Evolutionary conservation across 2,888 invertebrate species (phyloP).

Genomic region (Ceratothoa steindachneri): DNA sequence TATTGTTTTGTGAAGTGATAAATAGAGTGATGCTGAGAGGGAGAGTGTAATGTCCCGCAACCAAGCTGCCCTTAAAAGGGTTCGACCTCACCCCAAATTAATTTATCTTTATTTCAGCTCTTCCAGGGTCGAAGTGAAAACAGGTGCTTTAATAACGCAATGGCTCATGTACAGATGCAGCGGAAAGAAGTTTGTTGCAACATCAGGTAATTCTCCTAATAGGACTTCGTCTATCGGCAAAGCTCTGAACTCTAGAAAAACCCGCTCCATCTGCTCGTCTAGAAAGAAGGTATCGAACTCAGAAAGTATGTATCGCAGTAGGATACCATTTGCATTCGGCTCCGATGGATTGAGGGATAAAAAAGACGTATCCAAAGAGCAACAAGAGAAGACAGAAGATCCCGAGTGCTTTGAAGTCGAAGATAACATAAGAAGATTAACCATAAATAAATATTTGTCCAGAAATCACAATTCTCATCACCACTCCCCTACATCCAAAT

Average conservation of each 20-base stretch:
- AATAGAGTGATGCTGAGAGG: no score
- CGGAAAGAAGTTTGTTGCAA: neutral
- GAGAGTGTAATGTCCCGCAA: no score
- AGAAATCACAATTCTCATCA: neutral
- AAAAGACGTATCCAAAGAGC: neutral
- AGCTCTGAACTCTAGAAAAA: neutral
- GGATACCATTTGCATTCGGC: neutral
- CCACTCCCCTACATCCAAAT: neutral
- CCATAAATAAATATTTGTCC: neutral
- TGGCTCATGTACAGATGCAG: conserved; percentile 25
- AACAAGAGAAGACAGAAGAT: neutral
- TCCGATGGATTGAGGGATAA: neutral
- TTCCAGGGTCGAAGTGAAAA: conserved; percentile 28
- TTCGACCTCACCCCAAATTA: no score
- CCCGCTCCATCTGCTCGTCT: neutral
- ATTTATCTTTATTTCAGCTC: conserved; percentile 24
- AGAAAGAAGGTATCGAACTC: neutral
- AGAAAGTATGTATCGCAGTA: neutral
- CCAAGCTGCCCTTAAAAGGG: no score
- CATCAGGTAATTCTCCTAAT: neutral
- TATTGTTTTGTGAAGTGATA: no score
- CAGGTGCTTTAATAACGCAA: conserved; percentile 32
- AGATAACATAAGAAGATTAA: no score
- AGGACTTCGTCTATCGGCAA: neutral
- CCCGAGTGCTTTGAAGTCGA: no score